These are phyloP conservation scores for Amiota communis DNA, from an alignment of 2,888 invertebrate genomes.

Conservation along the genomic window DNA sequence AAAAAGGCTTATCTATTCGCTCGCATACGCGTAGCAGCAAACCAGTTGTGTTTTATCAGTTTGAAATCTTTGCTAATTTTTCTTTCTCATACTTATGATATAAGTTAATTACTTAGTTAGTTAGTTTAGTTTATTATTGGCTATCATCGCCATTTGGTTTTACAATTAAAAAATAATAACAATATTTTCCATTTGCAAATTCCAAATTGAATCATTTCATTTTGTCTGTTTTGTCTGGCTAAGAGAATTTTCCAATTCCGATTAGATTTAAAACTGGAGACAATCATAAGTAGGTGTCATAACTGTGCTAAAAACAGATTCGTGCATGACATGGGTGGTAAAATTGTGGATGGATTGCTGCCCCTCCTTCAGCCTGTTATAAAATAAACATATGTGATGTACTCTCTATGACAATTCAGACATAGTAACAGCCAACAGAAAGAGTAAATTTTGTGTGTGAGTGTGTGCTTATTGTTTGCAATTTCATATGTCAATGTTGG, in stretches of 20 bases:
- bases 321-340: neutral
- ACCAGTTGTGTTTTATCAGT: neutral
- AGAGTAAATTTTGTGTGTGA: neutral
- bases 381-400: neutral
- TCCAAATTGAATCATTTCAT: too few relatives aligned
- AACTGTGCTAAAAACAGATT: too few relatives aligned
- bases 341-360: too few relatives aligned
- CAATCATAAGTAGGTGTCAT: too few relatives aligned
- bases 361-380: neutral
- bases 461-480: slow-evolving; percentile 3
- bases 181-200: too few relatives aligned
- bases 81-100: neutral
- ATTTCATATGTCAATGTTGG: neutral
- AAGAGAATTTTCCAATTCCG: too few relatives aligned
- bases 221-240: too few relatives aligned
- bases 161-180: too few relatives aligned
- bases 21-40: neutral
- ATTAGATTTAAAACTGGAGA: too few relatives aligned
- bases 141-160: too few relatives aligned
- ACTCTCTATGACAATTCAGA: neutral
- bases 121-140: neutral
- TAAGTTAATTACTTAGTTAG: neutral
- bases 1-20: slow-evolving; percentile 4
- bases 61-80: neutral
- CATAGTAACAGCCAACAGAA: neutral